Percentiles rank a stretch among this genome's conserved stretches.
These are phyloP conservation scores for Cheilosia grossa DNA, from an alignment of 2,888 invertebrate species.

Conservation along the genomic window DNA sequence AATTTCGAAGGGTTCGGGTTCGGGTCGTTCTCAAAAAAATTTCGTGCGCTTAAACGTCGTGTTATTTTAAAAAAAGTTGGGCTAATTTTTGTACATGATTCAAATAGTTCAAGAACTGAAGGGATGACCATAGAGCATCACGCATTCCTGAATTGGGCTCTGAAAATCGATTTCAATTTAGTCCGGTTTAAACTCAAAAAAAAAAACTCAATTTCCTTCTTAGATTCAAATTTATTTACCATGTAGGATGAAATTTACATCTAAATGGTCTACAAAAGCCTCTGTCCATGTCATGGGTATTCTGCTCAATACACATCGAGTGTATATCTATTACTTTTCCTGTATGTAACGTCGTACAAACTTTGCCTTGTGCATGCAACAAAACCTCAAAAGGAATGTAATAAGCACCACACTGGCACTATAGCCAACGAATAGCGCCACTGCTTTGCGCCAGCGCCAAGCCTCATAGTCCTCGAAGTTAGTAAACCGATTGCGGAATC, in stretches of 20 bases:
- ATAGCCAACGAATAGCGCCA: conserved; percentile 80
- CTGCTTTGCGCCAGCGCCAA: conserved; percentile 80
- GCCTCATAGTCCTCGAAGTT: conserved; percentile 80
- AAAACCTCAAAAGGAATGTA: conserved; percentile 78
- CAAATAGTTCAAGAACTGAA: no score
- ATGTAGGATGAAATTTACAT: background rate
- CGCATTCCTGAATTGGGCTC: background rate
- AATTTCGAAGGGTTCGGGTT: no score
- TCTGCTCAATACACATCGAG: background rate
- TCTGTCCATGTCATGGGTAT: conserved; percentile 17
- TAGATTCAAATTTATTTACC: background rate
- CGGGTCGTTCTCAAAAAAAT: no score
- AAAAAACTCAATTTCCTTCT: background rate
- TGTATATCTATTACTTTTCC: conserved; percentile 76
- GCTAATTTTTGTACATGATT: no score
- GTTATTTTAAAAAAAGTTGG: no score
- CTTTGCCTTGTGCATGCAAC: conserved; percentile 81
- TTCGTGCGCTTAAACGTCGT: no score
- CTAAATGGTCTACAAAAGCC: conserved; percentile 45
- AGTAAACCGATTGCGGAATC: conserved; percentile 88
- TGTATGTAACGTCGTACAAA: conserved; percentile 80
- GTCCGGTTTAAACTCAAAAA: background rate
- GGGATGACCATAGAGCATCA: no score
- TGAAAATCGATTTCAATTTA: background rate
- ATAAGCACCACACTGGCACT: conserved; percentile 79